These are phyloP conservation scores for Montipora sp. DNA, from an alignment of 64 coral and sea anemone genomes.

Conservation along the genomic window DNA sequence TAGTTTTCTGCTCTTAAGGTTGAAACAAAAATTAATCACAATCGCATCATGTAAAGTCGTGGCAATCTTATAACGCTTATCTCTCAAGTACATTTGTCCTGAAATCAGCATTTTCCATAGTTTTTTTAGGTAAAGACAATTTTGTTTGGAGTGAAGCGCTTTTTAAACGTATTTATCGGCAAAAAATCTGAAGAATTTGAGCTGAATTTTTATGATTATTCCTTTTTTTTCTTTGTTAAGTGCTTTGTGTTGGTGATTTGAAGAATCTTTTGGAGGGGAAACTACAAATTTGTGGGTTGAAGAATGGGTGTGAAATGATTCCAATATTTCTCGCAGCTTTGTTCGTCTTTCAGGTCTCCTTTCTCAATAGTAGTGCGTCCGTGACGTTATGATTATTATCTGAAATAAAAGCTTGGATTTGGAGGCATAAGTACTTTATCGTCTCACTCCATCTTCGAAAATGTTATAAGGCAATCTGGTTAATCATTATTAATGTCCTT, in stretches of 20 bases:
- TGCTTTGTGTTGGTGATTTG: background rate
- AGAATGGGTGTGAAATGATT: constrained; percentile 13
- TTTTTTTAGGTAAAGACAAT: background rate
- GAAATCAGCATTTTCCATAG: too few relatives aligned
- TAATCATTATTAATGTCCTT: constrained; percentile 34
- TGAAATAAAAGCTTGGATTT: too few relatives aligned
- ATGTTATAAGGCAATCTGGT: constrained; percentile 47
- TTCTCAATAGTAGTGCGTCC: background rate
- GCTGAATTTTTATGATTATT: background rate
- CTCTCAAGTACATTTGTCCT: background rate
- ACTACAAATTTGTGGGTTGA: background rate
- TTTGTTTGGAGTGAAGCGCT: background rate
- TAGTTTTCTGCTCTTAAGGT: background rate
- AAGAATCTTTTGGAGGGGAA: background rate
- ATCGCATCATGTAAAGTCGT: background rate
- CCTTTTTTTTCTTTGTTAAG: background rate
- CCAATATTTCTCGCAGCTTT: background rate
- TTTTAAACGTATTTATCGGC: background rate
- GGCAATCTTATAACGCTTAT: background rate
- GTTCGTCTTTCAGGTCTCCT: background rate
- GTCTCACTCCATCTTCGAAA: constrained; percentile 10
- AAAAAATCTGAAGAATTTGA: background rate
- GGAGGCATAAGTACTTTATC: constrained; percentile 18
- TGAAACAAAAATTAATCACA: background rate
- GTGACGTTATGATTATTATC: constrained; percentile 30